A percentile compares a stretch with the other conserved stretches of the same genome.
phyloP scores from a whole-genome alignment of 2,113 vertebrate species.

The Apteryx mantelli region DNA sequence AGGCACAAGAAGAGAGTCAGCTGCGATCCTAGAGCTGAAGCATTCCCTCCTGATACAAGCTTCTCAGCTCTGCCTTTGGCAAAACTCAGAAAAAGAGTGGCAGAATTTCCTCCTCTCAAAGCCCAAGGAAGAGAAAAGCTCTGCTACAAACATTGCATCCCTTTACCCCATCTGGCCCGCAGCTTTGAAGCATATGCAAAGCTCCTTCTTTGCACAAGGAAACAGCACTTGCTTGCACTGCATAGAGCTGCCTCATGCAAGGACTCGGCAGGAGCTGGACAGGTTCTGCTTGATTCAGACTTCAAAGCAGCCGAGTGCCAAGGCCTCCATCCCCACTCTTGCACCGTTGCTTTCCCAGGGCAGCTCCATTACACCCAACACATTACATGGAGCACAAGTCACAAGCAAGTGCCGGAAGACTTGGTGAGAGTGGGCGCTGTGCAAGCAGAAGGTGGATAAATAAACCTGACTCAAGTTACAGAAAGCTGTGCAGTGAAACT shows the following conservation, averaged over 20 bases:
- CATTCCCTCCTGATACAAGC: background rate
- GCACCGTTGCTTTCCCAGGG: background rate
- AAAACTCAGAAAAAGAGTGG: background rate
- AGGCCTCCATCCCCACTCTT: background rate
- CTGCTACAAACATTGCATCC: background rate
- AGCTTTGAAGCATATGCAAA: background rate
- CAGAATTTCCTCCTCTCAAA: background rate
- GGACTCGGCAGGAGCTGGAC: background rate
- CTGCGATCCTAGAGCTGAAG: background rate
- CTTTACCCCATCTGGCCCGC: background rate
- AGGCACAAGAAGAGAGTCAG: background rate
- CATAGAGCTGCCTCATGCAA: background rate
- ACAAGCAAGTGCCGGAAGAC: background rate
- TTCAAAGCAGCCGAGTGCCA: background rate
- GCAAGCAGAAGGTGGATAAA: constrained; percentile 47
- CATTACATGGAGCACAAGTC: constrained; percentile 22
- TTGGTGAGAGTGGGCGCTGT: background rate
- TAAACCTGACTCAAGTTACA: constrained; percentile 39
- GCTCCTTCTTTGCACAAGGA: background rate
- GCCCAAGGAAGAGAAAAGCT: too few relatives aligned
- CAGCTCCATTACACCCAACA: constrained; percentile 27
- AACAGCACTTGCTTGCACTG: fast-evolving
- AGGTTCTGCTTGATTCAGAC: background rate
- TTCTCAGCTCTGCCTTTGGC: background rate
- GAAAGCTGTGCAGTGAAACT: background rate